Evolutionary conservation across 1,140 invertebrate genomes (phyloP).

Genomic region (Zaprionus capensis): DNA sequence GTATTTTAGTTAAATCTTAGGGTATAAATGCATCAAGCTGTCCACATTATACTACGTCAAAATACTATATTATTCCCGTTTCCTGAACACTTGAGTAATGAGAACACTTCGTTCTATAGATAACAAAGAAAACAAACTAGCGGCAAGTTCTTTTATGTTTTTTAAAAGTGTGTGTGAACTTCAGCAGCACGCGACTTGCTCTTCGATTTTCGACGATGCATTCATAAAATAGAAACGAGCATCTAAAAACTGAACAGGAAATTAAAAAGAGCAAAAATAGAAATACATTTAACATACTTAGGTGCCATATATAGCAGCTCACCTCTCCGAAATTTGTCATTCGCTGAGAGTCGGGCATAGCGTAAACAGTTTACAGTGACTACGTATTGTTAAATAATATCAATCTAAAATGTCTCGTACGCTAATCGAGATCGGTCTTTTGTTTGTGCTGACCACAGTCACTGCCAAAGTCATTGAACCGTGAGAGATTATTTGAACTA

Average conservation of each 20-base stretch:
- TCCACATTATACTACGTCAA: background rate
- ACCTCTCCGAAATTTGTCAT: background rate
- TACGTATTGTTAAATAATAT: background rate
- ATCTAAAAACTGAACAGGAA: background rate
- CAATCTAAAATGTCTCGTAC: conserved; percentile 20
- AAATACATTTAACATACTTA: background rate
- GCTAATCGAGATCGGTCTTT: conserved; percentile 17
- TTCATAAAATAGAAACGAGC: background rate
- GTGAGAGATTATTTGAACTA: conserved; percentile 7
- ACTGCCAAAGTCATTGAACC: background rate
- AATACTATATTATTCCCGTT: background rate
- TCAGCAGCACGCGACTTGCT: background rate
- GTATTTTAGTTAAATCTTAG: too few species aligned
- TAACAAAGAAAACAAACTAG: background rate
- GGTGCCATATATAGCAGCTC: background rate
- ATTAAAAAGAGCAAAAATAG: background rate
- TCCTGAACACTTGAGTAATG: background rate
- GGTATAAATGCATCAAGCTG: background rate
- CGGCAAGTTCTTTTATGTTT: background rate
- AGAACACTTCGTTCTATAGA: background rate
- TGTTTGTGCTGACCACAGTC: conserved; percentile 14
- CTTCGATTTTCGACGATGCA: background rate
- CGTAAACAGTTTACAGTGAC: background rate
- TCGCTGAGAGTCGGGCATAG: background rate
- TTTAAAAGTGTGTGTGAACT: too few species aligned